phyloP scores from a whole-genome alignment of 1,140 invertebrate species.

The Globodera ellingtonae region DNA sequence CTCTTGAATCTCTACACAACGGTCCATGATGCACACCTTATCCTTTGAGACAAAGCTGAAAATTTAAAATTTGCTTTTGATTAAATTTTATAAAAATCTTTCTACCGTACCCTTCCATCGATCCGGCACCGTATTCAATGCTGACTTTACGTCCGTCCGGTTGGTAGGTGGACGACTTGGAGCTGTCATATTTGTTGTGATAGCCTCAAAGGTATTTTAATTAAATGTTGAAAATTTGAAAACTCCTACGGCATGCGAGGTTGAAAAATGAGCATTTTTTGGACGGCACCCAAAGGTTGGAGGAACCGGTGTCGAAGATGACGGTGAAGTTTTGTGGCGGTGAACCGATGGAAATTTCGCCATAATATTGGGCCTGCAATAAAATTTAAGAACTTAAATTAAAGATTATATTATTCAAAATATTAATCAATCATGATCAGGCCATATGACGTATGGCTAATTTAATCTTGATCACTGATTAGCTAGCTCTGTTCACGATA shows the following conservation, averaged over 20 bases:
- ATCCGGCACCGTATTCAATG: slow-evolving; percentile 93
- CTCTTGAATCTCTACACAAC: slow-evolving; percentile 73
- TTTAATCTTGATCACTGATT: too few species aligned
- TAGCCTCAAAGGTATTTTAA: slow-evolving; percentile 72
- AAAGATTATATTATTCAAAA: neutral
- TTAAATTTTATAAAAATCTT: neutral
- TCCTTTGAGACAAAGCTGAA: slow-evolving; percentile 34
- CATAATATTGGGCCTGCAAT: slow-evolving; percentile 92
- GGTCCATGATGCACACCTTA: slow-evolving; percentile 50
- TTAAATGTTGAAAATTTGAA: slow-evolving; percentile 10
- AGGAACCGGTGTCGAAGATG: slow-evolving; percentile 39
- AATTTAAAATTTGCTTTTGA: neutral
- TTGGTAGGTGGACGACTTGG: slow-evolving; percentile 79
- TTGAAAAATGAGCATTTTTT: slow-evolving; percentile 88
- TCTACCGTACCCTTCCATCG: slow-evolving; percentile 80
- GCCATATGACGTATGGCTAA: too few species aligned
- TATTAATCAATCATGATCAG: neutral
- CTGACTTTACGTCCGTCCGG: slow-evolving; percentile 86
- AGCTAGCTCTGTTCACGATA: too few species aligned
- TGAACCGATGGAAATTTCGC: slow-evolving; percentile 84
- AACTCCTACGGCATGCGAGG: slow-evolving; percentile 83
- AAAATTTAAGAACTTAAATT: neutral
- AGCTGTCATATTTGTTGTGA: slow-evolving; percentile 92
- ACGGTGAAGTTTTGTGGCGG: slow-evolving; percentile 91
- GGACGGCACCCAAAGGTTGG: too few species aligned